Evolutionary conservation across 2,113 vertebrate species (phyloP).

Genomic region (Xenopus laevis): DNA sequence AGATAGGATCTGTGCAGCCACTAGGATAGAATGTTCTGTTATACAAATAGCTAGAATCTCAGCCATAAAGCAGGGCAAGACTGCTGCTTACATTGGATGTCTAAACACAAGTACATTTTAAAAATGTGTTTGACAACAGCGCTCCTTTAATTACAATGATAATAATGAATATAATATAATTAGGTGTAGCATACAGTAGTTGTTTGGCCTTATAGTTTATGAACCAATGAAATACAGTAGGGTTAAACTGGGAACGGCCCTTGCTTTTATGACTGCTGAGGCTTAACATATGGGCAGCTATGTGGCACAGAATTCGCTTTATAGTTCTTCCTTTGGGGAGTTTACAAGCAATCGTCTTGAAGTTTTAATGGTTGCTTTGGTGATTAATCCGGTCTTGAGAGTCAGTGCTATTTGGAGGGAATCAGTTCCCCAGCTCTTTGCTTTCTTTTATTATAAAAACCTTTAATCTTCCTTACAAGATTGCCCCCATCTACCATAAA

Average conservation of each 20-base stretch:
- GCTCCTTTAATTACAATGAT: too few species aligned
- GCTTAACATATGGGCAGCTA: constrained; percentile 54
- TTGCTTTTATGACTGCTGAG: constrained; percentile 52
- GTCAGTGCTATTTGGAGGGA: constrained; percentile 58
- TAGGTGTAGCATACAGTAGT: constrained; percentile 33
- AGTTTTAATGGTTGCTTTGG: constrained; percentile 70
- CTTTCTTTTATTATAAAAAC: constrained; percentile 68
- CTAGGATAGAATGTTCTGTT: too few species aligned
- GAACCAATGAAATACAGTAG: constrained; percentile 19
- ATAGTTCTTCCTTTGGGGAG: constrained; percentile 55
- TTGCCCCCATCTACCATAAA: constrained; percentile 62
- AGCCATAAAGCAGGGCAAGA: too few species aligned
- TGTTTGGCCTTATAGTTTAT: constrained; percentile 47
- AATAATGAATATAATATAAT: too few species aligned
- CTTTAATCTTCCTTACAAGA: constrained; percentile 68
- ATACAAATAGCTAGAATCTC: too few species aligned
- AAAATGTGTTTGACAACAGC: too few species aligned
- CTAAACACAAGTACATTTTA: too few species aligned
- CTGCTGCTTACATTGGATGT: background rate
- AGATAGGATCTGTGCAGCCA: too few species aligned
- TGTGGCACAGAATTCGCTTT: constrained; percentile 55
- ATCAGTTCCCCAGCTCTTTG: constrained; percentile 57
- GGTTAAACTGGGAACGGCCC: constrained; percentile 51
- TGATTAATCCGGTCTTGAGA: constrained; percentile 71
- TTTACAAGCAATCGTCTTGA: constrained; percentile 72